phyloP scores from a whole-genome alignment of 2,888 invertebrate genomes.

The Bombylius discolor region DNA sequence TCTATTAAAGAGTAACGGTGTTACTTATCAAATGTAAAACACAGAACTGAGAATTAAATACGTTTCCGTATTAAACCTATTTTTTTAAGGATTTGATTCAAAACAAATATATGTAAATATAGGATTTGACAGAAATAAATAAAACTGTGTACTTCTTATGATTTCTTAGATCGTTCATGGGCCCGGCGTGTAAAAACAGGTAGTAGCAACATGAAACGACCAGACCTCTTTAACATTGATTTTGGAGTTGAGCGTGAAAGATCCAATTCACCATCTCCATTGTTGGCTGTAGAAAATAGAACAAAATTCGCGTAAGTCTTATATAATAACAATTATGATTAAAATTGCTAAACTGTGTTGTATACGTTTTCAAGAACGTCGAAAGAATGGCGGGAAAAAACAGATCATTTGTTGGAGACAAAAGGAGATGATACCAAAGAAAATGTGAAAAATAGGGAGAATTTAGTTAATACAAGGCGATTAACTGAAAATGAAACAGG shows the following conservation, averaged over 20 bases:
- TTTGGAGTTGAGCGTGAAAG: constrained; percentile 60
- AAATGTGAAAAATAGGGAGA: constrained; percentile 51
- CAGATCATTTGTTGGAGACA: constrained; percentile 81
- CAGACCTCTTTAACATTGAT: constrained; percentile 61
- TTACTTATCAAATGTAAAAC: too few relatives aligned
- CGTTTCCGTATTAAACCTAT: too few relatives aligned
- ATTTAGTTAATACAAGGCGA: constrained; percentile 56
- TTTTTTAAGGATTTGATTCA: too few relatives aligned
- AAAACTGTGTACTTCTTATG: too few relatives aligned
- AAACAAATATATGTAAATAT: too few relatives aligned
- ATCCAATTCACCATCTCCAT: constrained; percentile 53
- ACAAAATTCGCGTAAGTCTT: not conserved
- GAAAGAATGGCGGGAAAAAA: constrained; percentile 80
- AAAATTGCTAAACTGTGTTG: not conserved
- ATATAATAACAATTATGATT: not conserved
- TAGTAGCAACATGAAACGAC: constrained; percentile 58
- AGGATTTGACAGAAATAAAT: too few relatives aligned
- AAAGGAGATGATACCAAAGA: constrained; percentile 69
- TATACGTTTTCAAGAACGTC: constrained; percentile 26
- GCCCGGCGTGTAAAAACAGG: constrained; percentile 60
- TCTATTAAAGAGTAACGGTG: too few relatives aligned
- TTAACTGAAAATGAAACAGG: constrained; percentile 79
- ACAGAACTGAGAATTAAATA: too few relatives aligned
- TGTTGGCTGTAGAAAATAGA: constrained; percentile 36
- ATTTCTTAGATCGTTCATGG: constrained; percentile 66